Evolutionary conservation across 2,113 vertebrate species (phyloP), one percentile per base, ranked within the genome.

Genomic region (Leuciscus idus): DNA sequence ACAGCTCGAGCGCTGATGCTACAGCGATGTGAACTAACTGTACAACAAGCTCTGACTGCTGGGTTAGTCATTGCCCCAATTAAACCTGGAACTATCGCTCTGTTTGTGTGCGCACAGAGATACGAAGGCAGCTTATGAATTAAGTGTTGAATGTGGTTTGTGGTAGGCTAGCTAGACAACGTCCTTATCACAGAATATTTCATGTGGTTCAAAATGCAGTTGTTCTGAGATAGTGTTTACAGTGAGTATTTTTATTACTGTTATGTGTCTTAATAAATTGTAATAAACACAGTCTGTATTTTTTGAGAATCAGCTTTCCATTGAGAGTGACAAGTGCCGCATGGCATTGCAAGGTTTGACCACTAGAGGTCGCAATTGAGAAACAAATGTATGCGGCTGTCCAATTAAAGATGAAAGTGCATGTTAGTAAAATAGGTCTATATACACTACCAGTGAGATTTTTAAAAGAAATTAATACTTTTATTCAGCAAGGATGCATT

Each of bases 321-420:
- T 1, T 36, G 48, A 28, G 26, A 59, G 13, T 4, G 50, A 52
- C 50, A 50, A 50, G 48, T 36, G 46, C 1, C 50, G 21, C 12
- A 48, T 74, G 13, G 12, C 39, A 79, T 39, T 78, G 39, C 80
- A 28, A 13, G 19, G 1, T 43, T n/a, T 10, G 9, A 68, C 85
- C 81, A 84, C 85, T 59, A 75, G 85, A 88, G 84, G 75, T 39
- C 62, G 10, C 48, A 13, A 33, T 76, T 68, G 75, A 1, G 12
- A 68, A 73, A 72, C 15, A n/a, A 28, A 9, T 33, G 66, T 7
- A 0, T 4, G 13, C 21, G 4, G 28, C 28, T 33, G 3, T 15
- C 5, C 15, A 1, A 50, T 50, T 4, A 50, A 11, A 39, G 9
- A 9, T 43, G 19, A 46, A 48, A 10, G 48, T 10, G 30, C 30